These are phyloP conservation scores for Epinephelus lanceolatus DNA, from an alignment of 2,113 vertebrate genomes.

Conservation along the genomic window DNA sequence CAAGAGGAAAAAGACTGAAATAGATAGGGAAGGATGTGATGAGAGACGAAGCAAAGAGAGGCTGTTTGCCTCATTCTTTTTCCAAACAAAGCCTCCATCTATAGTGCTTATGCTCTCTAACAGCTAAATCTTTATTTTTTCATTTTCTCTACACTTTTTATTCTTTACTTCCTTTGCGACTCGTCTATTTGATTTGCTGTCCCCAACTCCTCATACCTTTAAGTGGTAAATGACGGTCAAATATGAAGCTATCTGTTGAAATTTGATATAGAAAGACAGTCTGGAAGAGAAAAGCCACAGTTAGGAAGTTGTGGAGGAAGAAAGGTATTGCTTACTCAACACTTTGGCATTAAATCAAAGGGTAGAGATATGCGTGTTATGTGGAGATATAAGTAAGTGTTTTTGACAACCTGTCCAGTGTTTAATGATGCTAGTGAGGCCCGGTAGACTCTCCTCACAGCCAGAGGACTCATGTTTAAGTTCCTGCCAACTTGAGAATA, in stretches of 20 bases:
- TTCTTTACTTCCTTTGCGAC: slow-evolving; percentile 21
- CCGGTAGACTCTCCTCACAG: slow-evolving; percentile 61
- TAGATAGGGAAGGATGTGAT: slow-evolving; percentile 35
- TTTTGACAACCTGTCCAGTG: slow-evolving; percentile 80
- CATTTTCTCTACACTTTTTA: slow-evolving; percentile 33
- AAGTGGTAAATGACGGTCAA: slow-evolving; percentile 41
- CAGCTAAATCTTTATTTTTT: slow-evolving; percentile 32
- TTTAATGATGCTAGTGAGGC: slow-evolving; percentile 70
- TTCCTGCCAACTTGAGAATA: slow-evolving; percentile 72
- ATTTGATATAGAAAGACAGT: slow-evolving; percentile 50
- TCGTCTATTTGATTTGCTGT: slow-evolving; percentile 55
- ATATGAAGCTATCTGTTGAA: slow-evolving; percentile 57
- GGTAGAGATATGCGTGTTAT: slow-evolving; percentile 56
- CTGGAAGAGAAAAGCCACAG: slow-evolving; percentile 43
- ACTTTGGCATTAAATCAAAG: slow-evolving; percentile 74
- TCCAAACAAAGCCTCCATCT: slow-evolving; percentile 39
- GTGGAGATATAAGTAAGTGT: slow-evolving; percentile 68
- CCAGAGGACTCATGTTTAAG: slow-evolving; percentile 72
- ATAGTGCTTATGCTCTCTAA: slow-evolving; percentile 34
- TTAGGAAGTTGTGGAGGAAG: slow-evolving; percentile 56
- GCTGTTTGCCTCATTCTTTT: slow-evolving; percentile 49
- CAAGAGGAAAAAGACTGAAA: slow-evolving; percentile 14
- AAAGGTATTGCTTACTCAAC: slow-evolving; percentile 72
- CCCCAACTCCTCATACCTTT: slow-evolving; percentile 41
- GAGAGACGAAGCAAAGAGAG: slow-evolving; percentile 47